Conservation (phyloP, 53 echinoderm and acorn worm genomes). For the Arbacia lixula region DNA sequence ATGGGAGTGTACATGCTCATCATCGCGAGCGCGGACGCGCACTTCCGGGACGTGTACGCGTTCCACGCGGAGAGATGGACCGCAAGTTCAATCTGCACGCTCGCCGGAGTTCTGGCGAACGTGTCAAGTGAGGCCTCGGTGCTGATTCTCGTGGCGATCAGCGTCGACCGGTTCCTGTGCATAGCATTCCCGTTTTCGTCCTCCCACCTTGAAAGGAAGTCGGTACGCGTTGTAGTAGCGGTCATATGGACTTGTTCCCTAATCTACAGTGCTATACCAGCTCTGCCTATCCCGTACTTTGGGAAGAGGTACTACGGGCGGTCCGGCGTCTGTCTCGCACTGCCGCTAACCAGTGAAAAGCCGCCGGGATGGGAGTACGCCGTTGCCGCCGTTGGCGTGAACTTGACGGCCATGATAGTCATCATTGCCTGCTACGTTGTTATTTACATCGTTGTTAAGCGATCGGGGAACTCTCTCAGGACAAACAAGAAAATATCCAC, state of each 20-base stretch:
- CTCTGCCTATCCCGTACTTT: constrained; percentile 71
- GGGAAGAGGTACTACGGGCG: constrained; percentile 86
- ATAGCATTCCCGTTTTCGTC: constrained; percentile 84
- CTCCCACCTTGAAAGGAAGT: constrained; percentile 57
- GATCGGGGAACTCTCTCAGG: constrained; percentile 70
- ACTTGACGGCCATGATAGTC: constrained; percentile 70
- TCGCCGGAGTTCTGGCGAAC: constrained; percentile 82
- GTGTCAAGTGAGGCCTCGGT: constrained; percentile 92
- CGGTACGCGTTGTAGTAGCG: constrained; percentile 55
- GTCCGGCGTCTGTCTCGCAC: constrained; percentile 89
- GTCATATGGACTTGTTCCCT: constrained; percentile 64
- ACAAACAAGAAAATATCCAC: constrained; percentile 47
- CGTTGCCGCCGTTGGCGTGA: constrained; percentile 73
- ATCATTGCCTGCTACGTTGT: constrained; percentile 80
- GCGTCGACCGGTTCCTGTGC: constrained; percentile 88
- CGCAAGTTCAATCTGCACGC: constrained; percentile 64
- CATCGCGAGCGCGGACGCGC: constrained; percentile 80
- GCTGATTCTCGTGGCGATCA: constrained; percentile 80
- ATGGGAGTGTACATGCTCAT: constrained; percentile 98
- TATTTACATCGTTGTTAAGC: constrained; percentile 76
- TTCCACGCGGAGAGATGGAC: constrained; percentile 79
- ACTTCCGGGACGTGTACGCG: constrained; percentile 79
- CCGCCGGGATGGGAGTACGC: constrained; percentile 91
- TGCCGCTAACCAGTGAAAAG: constrained; percentile 70
- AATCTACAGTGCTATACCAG: constrained; percentile 70